Conservation (phyloP, 2,113 vertebrate species). For the Cricetomys ansorgei region DNA sequence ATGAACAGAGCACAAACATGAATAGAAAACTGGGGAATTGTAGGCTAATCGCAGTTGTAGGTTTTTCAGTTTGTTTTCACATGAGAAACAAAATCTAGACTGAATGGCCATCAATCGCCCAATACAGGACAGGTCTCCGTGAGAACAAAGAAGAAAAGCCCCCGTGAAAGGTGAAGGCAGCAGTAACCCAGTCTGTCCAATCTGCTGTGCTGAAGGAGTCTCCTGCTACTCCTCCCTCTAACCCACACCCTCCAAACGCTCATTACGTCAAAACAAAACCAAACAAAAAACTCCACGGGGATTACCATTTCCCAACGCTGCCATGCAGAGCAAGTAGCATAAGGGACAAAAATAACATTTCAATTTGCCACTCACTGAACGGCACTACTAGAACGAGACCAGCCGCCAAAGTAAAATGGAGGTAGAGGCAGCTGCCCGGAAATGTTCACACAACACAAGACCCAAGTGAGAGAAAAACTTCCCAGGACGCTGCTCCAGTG, state of each 20-base stretch:
- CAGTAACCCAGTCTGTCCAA: background rate
- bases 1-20: too few relatives aligned
- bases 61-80: constrained; percentile 4
- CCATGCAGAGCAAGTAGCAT: background rate
- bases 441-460: background rate
- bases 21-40: too few relatives aligned
- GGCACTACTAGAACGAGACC: background rate
- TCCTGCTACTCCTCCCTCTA: background rate
- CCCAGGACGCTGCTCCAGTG: background rate
- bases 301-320: background rate
- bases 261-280: background rate
- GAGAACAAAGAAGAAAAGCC: background rate
- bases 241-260: background rate
- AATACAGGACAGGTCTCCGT: background rate
- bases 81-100: background rate
- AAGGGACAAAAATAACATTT: constrained; percentile 9
- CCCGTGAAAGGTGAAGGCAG: background rate
- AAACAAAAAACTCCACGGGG: background rate
- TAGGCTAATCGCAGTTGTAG: too few relatives aligned
- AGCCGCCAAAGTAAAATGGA: background rate
- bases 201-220: background rate
- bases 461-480: background rate
- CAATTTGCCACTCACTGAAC: background rate
- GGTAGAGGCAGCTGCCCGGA: background rate
- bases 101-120: background rate